These are phyloP conservation scores for Stenolophus ochropezus DNA, from an alignment of 2,888 invertebrate species.

Conservation along the genomic window DNA sequence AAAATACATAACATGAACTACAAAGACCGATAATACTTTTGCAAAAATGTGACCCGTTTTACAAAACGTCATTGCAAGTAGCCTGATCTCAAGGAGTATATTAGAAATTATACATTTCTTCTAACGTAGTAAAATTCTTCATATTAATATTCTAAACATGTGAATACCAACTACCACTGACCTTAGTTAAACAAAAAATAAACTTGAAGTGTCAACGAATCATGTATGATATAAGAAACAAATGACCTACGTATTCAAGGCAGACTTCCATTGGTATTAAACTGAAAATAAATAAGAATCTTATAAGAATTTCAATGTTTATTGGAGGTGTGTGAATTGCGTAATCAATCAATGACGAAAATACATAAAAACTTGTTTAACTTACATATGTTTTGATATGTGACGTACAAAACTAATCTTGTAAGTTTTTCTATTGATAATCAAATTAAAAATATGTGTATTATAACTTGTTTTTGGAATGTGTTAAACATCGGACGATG, in stretches of 20 bases:
- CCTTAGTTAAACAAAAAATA: slow-evolving; percentile 34
- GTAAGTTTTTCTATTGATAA: slow-evolving; percentile 8
- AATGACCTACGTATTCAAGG: slow-evolving; percentile 49
- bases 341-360: slow-evolving; percentile 36
- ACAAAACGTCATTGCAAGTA: neutral
- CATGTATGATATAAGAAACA: slow-evolving; percentile 23
- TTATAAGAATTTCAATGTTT: slow-evolving; percentile 8
- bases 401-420: slow-evolving; percentile 20
- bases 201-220: slow-evolving; percentile 35
- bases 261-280: slow-evolving; percentile 1
- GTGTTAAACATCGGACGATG: slow-evolving; percentile 4
- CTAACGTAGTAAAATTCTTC: slow-evolving; percentile 1
- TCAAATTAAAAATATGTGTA: neutral
- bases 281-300: slow-evolving; percentile 16
- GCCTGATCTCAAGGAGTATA: neutral
- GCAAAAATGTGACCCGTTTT: neutral
- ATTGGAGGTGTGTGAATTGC: slow-evolving; percentile 40
- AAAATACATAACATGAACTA: slow-evolving; percentile 4
- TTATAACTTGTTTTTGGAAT: slow-evolving; percentile 4
- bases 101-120: neutral
- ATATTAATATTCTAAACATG: neutral
- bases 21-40: neutral
- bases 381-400: neutral
- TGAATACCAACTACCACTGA: neutral
- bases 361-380: slow-evolving; percentile 22